These are phyloP conservation scores for Sclerurus mexicanus DNA, from an alignment of 2,113 vertebrate species.

Conservation along the genomic window DNA sequence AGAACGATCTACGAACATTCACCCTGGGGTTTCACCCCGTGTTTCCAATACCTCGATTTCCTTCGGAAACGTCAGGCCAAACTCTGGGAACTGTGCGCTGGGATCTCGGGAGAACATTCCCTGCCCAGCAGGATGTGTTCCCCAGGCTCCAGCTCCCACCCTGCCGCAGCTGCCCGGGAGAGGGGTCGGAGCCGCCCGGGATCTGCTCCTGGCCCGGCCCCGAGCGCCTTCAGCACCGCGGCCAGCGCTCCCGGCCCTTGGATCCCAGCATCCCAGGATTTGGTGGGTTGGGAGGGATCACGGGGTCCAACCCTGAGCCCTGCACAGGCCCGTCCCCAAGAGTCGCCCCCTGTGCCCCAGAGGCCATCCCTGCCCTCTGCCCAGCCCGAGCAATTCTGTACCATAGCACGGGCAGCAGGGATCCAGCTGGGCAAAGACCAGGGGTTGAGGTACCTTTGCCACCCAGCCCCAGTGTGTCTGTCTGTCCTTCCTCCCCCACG, in stretches of 20 bases:
- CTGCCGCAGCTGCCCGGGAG: background rate
- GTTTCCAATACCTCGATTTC: background rate
- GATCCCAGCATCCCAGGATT: background rate
- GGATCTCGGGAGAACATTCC: fast-evolving
- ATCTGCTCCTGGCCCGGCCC: fast-evolving
- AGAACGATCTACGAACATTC: background rate
- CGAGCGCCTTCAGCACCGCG: background rate
- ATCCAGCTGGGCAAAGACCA: background rate
- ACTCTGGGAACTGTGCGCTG: background rate
- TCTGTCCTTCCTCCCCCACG: fast-evolving
- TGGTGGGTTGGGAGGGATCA: background rate
- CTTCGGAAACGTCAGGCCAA: background rate
- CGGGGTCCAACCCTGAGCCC: background rate
- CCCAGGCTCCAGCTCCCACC: background rate
- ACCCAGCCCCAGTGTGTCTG: background rate
- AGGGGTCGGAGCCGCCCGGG: background rate
- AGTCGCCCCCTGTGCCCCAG: background rate
- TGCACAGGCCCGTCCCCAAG: no score
- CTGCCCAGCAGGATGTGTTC: background rate
- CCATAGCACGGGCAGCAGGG: background rate
- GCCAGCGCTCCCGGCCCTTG: background rate
- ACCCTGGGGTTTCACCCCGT: background rate
- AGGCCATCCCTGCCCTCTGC: background rate
- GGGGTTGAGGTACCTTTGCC: background rate
- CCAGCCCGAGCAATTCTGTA: background rate